phyloP scores from a whole-genome alignment of 2,888 invertebrate genomes.

The Siphonodentalium dalli region DNA sequence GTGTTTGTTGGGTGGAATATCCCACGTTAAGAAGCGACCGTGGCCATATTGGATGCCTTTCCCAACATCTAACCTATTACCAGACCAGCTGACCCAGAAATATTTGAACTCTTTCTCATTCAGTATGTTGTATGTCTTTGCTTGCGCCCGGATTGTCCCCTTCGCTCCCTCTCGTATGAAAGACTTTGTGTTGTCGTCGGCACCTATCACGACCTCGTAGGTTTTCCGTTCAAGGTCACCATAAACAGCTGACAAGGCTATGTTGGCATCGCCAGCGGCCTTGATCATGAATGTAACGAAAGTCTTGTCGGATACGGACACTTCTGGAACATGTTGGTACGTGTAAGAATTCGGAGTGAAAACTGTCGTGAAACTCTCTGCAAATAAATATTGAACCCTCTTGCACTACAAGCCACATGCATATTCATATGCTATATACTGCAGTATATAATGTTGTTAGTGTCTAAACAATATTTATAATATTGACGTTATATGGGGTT shows the following conservation, averaged over 20 bases:
- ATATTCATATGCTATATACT: no score
- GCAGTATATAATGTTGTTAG: not conserved
- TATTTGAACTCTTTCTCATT: conserved; percentile 49
- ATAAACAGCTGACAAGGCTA: conserved; percentile 59
- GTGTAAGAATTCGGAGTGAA: conserved; percentile 58
- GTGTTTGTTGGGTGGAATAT: conserved; percentile 46
- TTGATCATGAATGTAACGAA: conserved; percentile 57
- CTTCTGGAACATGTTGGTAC: conserved; percentile 59
- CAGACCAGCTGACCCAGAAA: conserved; percentile 61
- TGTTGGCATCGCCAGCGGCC: conserved; percentile 55
- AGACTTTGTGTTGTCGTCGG: conserved; percentile 51
- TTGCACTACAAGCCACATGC: no score
- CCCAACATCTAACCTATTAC: conserved; percentile 49
- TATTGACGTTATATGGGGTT: not conserved
- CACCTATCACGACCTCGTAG: conserved; percentile 57
- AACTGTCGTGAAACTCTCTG: conserved; percentile 61
- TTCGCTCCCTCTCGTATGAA: conserved; percentile 50
- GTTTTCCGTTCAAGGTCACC: conserved; percentile 58
- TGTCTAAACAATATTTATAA: not conserved
- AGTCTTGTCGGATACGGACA: conserved; percentile 54
- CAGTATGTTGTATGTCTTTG: conserved; percentile 46
- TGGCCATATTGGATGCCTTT: conserved; percentile 50
- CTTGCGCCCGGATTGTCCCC: conserved; percentile 47
- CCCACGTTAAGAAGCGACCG: conserved; percentile 47
- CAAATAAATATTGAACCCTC: conserved; percentile 8